These are phyloP conservation scores for Merops nubicus DNA, from an alignment of 2,113 vertebrate species.

Conservation along the genomic window DNA sequence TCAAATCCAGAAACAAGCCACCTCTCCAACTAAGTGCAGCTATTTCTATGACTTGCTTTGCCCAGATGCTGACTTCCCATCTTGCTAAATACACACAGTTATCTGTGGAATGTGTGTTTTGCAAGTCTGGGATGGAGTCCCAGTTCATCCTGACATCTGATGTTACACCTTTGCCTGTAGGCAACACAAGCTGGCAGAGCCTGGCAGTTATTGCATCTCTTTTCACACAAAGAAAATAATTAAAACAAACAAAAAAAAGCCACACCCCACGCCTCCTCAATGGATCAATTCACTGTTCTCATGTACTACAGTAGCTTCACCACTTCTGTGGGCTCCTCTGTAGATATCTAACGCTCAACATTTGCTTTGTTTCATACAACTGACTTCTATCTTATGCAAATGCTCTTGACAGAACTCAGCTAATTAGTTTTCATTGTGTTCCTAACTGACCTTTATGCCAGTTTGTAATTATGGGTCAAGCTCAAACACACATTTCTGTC, in stretches of 20 bases:
- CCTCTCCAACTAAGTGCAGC: background rate
- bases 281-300: background rate
- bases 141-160: background rate
- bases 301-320: rapidly evolving
- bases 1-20: background rate
- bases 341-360: no score
- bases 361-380: background rate
- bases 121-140: background rate
- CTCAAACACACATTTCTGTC: background rate
- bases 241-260: background rate
- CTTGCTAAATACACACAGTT: background rate
- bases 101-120: background rate
- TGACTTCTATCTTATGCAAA: background rate
- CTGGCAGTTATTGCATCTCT: background rate
- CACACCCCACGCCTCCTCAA: background rate
- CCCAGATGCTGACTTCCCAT: background rate
- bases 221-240: background rate
- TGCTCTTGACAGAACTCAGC: background rate
- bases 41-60: background rate
- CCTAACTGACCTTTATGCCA: background rate
- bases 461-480: background rate
- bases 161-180: background rate
- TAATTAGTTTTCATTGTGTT: constrained; percentile 1
- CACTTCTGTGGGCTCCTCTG: background rate
- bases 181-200: background rate